Conservation (phyloP, 2,797 vertebrate species). For the Loris lydekkerianus region DNA sequence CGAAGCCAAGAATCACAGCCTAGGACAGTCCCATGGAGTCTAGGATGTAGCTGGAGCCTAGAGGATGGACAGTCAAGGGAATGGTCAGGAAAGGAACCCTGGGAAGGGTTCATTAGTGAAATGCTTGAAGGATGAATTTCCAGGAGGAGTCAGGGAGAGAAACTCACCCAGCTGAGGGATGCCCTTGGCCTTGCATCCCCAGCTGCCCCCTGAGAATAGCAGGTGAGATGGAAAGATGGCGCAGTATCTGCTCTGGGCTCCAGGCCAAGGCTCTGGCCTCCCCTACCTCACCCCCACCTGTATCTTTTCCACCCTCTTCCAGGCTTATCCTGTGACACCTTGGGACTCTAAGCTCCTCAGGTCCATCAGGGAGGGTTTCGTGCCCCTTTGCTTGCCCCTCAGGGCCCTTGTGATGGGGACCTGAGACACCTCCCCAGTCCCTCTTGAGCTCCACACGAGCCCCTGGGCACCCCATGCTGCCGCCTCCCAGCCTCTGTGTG, state of each 20-base stretch:
- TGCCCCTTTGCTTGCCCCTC: background rate
- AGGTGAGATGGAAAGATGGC: fast-evolving
- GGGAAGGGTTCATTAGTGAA: background rate
- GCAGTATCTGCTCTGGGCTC: background rate
- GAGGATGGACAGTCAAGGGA: background rate
- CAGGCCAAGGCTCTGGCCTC: background rate
- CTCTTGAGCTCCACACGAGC: background rate
- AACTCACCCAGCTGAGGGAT: background rate
- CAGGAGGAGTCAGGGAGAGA: background rate
- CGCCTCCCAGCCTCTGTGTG: background rate
- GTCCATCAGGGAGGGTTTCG: background rate
- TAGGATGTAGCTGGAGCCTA: background rate
- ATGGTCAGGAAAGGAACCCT: background rate
- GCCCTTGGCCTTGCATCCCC: background rate
- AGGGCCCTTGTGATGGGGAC: background rate
- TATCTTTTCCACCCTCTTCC: background rate
- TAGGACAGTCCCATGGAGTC: background rate
- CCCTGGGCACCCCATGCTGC: background rate
- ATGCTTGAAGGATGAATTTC: background rate
- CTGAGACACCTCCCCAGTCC: background rate
- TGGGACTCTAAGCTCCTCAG: too few species aligned
- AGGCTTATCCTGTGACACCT: background rate
- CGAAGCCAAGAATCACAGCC: background rate
- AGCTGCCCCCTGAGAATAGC: background rate
- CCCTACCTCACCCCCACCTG: background rate